Conservation (phyloP, 2,797 vertebrate genomes). For the Leptatherina wallacei region DNA sequence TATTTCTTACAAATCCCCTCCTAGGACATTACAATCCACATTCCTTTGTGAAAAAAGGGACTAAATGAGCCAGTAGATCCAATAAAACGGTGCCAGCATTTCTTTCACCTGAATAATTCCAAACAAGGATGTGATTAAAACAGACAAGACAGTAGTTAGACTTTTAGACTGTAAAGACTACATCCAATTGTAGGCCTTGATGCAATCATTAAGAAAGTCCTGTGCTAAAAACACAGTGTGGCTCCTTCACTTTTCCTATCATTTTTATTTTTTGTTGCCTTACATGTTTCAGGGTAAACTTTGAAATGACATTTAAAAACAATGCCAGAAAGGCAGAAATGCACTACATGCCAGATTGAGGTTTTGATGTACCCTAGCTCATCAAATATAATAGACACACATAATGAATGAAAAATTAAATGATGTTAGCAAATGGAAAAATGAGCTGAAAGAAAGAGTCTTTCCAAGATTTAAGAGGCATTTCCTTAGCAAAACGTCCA, state of each 20-base stretch:
- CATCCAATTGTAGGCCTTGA: conserved; percentile 9
- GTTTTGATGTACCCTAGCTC: conserved; percentile 24
- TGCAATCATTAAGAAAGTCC: conserved; percentile 31
- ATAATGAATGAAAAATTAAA: not conserved
- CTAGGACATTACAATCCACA: conserved; percentile 27
- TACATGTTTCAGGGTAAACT: conserved; percentile 39
- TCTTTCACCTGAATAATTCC: conserved; percentile 41
- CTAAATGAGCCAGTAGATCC: conserved; percentile 26
- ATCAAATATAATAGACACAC: conserved; percentile 25
- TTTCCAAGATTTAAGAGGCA: conserved; percentile 23
- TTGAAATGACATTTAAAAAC: not conserved
- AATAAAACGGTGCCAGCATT: not conserved
- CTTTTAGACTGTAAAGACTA: conserved; percentile 11
- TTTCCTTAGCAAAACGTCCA: conserved; percentile 11
- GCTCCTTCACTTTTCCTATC: conserved; percentile 63
- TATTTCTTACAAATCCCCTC: conserved; percentile 43
- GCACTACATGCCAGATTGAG: conserved; percentile 42
- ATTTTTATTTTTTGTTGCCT: conserved; percentile 57
- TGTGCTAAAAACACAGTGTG: conserved; percentile 30
- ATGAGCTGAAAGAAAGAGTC: conserved; percentile 10
- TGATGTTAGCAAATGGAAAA: not conserved
- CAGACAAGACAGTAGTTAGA: conserved; percentile 6
- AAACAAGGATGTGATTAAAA: conserved; percentile 45
- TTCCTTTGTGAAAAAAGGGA: conserved; percentile 29
- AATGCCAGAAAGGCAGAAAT: conserved; percentile 43